Evolutionary conservation across 2,888 invertebrate species (phyloP).

Genomic region (Chrysotoxum bicinctum): DNA sequence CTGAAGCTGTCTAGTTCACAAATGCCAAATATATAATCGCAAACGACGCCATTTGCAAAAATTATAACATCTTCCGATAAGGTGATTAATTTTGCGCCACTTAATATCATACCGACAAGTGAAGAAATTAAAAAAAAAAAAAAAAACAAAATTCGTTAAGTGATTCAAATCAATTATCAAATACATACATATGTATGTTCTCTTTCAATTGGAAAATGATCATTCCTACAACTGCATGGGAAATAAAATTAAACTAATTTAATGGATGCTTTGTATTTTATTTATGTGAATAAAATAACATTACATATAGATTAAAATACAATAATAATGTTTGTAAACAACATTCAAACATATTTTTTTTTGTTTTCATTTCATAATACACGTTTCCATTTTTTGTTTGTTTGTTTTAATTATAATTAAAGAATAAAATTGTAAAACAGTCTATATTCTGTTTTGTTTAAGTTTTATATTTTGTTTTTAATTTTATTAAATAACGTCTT

Average conservation of each 20-base stretch:
- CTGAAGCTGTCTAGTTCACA: no score
- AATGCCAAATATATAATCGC: no score
- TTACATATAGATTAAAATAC: constrained; percentile 73
- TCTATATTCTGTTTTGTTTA: constrained; percentile 70
- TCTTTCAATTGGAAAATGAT: background rate
- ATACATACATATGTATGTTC: no score
- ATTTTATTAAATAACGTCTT: constrained; percentile 5
- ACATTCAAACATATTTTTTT: constrained; percentile 70
- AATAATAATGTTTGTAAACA: constrained; percentile 73
- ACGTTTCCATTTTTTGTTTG: constrained; percentile 58
- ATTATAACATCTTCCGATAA: no score
- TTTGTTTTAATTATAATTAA: constrained; percentile 43
- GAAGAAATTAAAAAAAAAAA: no score
- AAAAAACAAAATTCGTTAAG: no score
- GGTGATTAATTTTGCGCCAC: no score
- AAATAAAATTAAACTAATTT: constrained; percentile 1
- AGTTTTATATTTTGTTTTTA: constrained; percentile 32
- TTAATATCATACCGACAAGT: no score
- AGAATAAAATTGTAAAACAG: constrained; percentile 72
- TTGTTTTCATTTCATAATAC: constrained; percentile 61
- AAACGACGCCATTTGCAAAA: no score
- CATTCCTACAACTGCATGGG: background rate
- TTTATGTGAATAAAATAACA: constrained; percentile 73
- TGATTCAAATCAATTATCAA: background rate
- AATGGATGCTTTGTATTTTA: constrained; percentile 70